Evolutionary conservation across 2,888 invertebrate genomes (phyloP).

Genomic region (Dendrolimus houi): DNA sequence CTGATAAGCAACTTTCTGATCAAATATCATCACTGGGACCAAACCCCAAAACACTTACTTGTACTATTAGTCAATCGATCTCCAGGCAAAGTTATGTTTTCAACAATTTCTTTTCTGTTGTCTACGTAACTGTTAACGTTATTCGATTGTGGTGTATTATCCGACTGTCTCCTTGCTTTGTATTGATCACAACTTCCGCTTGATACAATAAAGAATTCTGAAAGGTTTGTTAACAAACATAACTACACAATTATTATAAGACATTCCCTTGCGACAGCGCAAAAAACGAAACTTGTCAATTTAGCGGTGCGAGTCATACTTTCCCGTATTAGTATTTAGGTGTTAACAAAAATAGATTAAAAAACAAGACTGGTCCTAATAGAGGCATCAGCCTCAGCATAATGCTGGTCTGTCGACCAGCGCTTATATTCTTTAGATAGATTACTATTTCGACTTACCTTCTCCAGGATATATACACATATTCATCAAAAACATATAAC

Average conservation of each 20-base stretch:
- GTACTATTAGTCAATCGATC: background rate
- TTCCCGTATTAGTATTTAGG: too few relatives aligned
- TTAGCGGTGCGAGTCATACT: too few relatives aligned
- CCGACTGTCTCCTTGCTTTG: slow-evolving; percentile 16
- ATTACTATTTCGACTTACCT: slow-evolving; percentile 21
- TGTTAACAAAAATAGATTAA: too few relatives aligned
- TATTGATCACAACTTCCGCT: slow-evolving; percentile 22
- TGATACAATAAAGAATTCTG: slow-evolving; percentile 30
- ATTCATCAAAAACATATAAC: slow-evolving; percentile 43
- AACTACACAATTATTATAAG: too few relatives aligned
- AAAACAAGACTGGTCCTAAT: too few relatives aligned
- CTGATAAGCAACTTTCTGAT: too few relatives aligned
- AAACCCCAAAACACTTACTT: too few relatives aligned
- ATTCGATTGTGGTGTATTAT: background rate
- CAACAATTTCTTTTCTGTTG: slow-evolving; percentile 1
- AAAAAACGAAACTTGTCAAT: too few relatives aligned
- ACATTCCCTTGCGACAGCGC: background rate
- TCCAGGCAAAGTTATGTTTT: background rate
- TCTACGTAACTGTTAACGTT: background rate
- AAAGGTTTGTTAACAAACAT: slow-evolving; percentile 7
- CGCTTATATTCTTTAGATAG: too few relatives aligned
- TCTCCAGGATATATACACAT: slow-evolving; percentile 42
- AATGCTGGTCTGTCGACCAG: too few relatives aligned
- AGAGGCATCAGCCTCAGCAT: too few relatives aligned
- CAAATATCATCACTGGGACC: too few relatives aligned